Evolutionary conservation across 2,797 vertebrate species (phyloP), one percentile per base, ranked within the genome.

Genomic region (Poeciliopsis turneri): DNA sequence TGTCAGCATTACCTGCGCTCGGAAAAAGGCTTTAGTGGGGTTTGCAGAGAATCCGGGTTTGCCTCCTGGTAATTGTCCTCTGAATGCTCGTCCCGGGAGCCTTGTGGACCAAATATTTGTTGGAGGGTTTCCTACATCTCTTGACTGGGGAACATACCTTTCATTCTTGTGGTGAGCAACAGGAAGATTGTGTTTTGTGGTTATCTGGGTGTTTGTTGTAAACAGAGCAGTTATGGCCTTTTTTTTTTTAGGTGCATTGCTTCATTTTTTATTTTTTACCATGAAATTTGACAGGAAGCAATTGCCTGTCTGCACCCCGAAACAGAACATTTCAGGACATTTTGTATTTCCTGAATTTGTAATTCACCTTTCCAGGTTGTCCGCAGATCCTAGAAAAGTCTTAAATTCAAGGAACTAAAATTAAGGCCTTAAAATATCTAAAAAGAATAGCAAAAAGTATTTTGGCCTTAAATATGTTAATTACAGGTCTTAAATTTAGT

Each of bases 131-230:
- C 84, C 82, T 73, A 45, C 39, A 23, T 83, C 78, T 78, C 53
- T 30, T 69, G 74, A 85, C 80, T 78, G 2, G 77, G 47, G 81
- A 75, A 78, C 85, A 90, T 91, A 81, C 80, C 83, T 86, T 72
- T 75, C 77, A 91, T 93, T 93, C 87, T 87, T 82, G 85, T 55
- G 72, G 82, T 49, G 45, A 85, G 78, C 74, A 77, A 71, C 79
- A 86, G 84, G 77, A 86, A 79, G 77, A 77, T 30, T 5, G 46
- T 81, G 77, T 85, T 86, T 80, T 59, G 77, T 55, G 33, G 30
- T 18, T 53, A 78, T 77, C 46, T 83, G 5, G 43, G 66, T 78
- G 10, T 86, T 74, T 84, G 33, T 61, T 5, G 72, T 66, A 64
- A 46, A 36, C 41, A 10, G 33, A 25, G 30, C 72, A 51, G 70